Conservation (phyloP, 1,140 invertebrate genomes). For the Drosophila dunni region DNA sequence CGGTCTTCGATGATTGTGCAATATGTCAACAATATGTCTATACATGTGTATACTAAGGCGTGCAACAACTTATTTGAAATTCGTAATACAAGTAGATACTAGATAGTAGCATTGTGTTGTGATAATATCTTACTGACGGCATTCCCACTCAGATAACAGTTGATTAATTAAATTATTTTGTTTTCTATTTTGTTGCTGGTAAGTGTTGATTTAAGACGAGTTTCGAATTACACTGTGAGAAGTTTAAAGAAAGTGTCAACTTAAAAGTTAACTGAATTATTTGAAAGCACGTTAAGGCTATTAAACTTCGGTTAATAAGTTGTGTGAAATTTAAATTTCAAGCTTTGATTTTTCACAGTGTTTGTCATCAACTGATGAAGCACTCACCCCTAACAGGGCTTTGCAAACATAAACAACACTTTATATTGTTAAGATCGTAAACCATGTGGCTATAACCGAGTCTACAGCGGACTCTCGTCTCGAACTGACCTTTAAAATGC, state of each 20-base stretch:
- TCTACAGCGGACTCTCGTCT: slow-evolving; percentile 2
- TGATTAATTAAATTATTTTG: slow-evolving; percentile 26
- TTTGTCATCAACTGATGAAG: slow-evolving; percentile 15
- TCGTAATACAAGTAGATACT: slow-evolving; percentile 6
- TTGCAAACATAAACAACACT: slow-evolving; percentile 9
- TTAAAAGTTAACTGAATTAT: too few relatives aligned
- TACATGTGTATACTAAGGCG: slow-evolving; percentile 5
- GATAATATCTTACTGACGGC: slow-evolving; percentile 14
- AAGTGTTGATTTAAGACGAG: neutral
- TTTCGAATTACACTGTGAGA: slow-evolving; percentile 4
- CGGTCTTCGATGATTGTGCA: slow-evolving; percentile 22
- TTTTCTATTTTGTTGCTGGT: slow-evolving; percentile 8
- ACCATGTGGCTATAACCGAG: slow-evolving; percentile 2
- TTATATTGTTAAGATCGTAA: slow-evolving; percentile 9
- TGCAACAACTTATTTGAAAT: slow-evolving; percentile 6
- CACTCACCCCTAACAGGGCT: slow-evolving; percentile 20
- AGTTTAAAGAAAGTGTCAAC: neutral
- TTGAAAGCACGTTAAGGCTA: neutral
- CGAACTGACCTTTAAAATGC: slow-evolving; percentile 86
- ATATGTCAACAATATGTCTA: slow-evolving; percentile 10
- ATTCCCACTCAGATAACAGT: slow-evolving; percentile 2
- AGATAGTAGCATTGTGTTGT: slow-evolving; percentile 14
- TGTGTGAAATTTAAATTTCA: neutral
- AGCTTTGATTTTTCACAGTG: neutral
- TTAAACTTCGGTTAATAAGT: neutral